Base-by-base conservation (phyloP, 2,797 vertebrate genomes). In the Alectoris magna region DNA sequence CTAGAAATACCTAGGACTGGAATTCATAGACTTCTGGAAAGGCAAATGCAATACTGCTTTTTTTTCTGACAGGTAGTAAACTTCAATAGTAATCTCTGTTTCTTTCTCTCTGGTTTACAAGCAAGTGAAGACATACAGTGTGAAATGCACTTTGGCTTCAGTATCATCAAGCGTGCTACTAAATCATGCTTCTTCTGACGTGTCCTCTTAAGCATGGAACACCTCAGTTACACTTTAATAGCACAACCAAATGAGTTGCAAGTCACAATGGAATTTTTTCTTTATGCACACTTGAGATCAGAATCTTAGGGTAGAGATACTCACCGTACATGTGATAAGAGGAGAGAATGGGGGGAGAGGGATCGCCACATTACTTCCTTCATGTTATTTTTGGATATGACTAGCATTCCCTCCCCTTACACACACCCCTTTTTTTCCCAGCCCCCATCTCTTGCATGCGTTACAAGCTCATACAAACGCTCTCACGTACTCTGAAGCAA, bases 371-470 rank as follows among this genome's bases (percentile, higher is more conserved):
- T 56, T 79, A 73, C 76, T 94, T 91, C 74, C 84, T 92, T 84
- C 43, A 2, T 91, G 96, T 97, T 97, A 97, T 97, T 98, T 97
- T 97, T 96, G 97, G 97, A 96, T 96, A 73, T 70, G 79, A 71
- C 69, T 93, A 62, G 94, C 97, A 96, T 97, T 97, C 97, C 97
- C 96, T 94, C 96, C 88, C 90, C 84, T 94, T 91, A 92, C 96
- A 96, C 97, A 97, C 97, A 97, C 97, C 96, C 97, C 96, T 93
- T 49, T 94, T 86, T 91, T 90, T 91, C 96, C 96, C 94, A 94
- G 94, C 94, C 95, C 92, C 91, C 93, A 64, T 67, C 93, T 60
- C 95, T 36, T 70, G 39, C 95, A 84, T 41, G 82, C 95, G 9
- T 70, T 91, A 83, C 92, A 53, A 91, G 90, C 84, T 96, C 92